phyloP scores from a whole-genome alignment of 2,113 vertebrate species.

The Climacteris rufus region DNA sequence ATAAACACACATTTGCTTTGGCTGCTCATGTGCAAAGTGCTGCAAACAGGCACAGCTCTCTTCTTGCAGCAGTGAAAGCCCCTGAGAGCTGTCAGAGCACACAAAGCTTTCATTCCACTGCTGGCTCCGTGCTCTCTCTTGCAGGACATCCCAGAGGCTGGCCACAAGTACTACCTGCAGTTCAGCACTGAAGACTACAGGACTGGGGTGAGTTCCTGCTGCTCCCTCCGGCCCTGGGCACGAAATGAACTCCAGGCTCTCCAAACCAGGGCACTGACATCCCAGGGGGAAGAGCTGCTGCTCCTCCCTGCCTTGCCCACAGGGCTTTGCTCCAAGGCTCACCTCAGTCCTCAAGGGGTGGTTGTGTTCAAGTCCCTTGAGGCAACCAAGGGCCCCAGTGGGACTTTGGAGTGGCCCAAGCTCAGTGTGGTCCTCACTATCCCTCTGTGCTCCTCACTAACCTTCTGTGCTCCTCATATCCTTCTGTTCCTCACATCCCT shows the following conservation, averaged over 20 bases:
- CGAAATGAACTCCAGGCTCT: neutral
- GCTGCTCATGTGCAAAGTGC: neutral
- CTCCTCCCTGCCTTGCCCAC: neutral
- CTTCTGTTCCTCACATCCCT: neutral
- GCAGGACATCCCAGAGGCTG: slow-evolving; percentile 54
- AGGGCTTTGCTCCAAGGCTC: neutral
- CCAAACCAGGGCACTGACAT: neutral
- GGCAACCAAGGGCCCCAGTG: neutral
- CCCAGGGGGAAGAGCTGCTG: rapidly evolving
- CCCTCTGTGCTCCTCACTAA: rapidly evolving
- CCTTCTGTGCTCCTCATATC: neutral
- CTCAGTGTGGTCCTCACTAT: neutral
- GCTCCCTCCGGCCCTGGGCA: rapidly evolving
- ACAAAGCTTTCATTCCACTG: rapidly evolving
- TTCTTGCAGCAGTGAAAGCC: neutral
- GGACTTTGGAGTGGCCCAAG: neutral
- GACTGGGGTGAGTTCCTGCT: slow-evolving; percentile 56
- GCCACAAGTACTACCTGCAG: slow-evolving; percentile 61
- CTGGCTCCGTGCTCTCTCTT: neutral
- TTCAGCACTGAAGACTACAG: slow-evolving; percentile 60
- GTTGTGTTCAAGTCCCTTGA: neutral
- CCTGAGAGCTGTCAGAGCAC: too few species aligned
- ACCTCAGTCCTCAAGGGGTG: rapidly evolving
- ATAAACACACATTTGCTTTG: neutral
- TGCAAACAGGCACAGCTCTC: neutral